A percentile compares a stretch with the other conserved stretches of the same genome.
These are phyloP conservation scores for Eidolon dupreanum DNA, from an alignment of 2,797 vertebrate species.

Conservation along the genomic window DNA sequence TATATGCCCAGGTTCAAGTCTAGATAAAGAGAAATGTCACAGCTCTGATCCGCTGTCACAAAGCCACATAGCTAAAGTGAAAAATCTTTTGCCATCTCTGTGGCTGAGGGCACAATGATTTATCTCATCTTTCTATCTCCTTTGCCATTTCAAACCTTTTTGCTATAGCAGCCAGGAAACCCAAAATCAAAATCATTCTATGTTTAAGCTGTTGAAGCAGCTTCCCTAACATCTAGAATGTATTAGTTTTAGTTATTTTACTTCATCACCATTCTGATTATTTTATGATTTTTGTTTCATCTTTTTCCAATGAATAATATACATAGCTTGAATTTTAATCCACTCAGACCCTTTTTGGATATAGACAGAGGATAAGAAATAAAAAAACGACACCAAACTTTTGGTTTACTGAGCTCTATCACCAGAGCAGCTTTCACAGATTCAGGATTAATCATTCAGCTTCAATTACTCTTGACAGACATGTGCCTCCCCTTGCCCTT, in stretches of 20 bases:
- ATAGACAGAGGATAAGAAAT: not conserved
- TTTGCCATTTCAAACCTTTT: not conserved
- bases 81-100: not conserved
- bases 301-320: not conserved
- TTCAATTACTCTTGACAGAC: not conserved
- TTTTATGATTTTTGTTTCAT: constrained; percentile 4
- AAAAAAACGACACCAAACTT: constrained; percentile 18
- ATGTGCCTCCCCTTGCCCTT: not conserved
- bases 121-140: not conserved
- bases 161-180: constrained; percentile 2
- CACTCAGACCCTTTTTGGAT: not conserved
- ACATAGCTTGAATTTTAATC: not conserved
- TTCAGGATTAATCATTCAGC: not conserved
- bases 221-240: not conserved
- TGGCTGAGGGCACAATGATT: not conserved
- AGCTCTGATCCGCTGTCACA: not conserved
- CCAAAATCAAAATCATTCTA: not conserved
- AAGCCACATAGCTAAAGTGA: not conserved
- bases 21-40: not conserved
- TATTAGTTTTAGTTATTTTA: constrained; percentile 24
- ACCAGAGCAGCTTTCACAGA: not conserved
- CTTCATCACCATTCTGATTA: not conserved
- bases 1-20: not conserved
- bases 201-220: not conserved
- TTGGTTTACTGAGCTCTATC: not conserved